Evolutionary conservation across 2,888 invertebrate genomes (phyloP).

Genomic region (Aelia acuminata): DNA sequence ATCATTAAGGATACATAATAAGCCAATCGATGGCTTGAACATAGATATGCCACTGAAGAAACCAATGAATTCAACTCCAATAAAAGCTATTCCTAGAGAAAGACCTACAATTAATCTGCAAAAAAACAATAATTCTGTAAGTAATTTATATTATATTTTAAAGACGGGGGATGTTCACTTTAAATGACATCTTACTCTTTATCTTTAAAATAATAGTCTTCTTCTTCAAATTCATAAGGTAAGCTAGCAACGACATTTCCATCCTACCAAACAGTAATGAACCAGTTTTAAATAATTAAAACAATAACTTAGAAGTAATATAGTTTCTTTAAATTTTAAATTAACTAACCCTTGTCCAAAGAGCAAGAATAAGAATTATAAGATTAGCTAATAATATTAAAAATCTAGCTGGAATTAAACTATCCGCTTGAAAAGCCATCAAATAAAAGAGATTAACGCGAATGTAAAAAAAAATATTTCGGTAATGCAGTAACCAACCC

Average conservation of each 20-base stretch:
- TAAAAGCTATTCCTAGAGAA: conserved; percentile 75
- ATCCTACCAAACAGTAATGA: conserved; percentile 67
- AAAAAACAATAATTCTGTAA: neutral
- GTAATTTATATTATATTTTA: neutral
- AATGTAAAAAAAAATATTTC: neutral
- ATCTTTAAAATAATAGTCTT: conserved; percentile 70
- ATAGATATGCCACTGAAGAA: conserved; percentile 82
- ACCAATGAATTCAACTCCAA: conserved; percentile 77
- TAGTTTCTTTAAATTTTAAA: conserved; percentile 70
- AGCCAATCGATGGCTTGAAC: conserved; percentile 78
- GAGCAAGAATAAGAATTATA: conserved; percentile 76
- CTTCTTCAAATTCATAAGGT: conserved; percentile 69
- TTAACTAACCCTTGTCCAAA: conserved; percentile 77
- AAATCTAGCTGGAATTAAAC: conserved; percentile 79
- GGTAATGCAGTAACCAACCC: neutral
- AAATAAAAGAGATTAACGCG: neutral
- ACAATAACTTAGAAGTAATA: neutral
- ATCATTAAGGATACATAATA: conserved; percentile 81
- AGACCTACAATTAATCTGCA: conserved; percentile 76
- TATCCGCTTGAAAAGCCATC: conserved; percentile 65
- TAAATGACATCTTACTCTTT: conserved; percentile 67
- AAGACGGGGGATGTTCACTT: neutral
- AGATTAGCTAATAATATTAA: conserved; percentile 79
- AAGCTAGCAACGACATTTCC: conserved; percentile 71
- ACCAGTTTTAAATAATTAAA: neutral